Evolutionary conservation across 2,113 vertebrate genomes (phyloP).

Genomic region (Cyprinodon brontotheroides): DNA sequence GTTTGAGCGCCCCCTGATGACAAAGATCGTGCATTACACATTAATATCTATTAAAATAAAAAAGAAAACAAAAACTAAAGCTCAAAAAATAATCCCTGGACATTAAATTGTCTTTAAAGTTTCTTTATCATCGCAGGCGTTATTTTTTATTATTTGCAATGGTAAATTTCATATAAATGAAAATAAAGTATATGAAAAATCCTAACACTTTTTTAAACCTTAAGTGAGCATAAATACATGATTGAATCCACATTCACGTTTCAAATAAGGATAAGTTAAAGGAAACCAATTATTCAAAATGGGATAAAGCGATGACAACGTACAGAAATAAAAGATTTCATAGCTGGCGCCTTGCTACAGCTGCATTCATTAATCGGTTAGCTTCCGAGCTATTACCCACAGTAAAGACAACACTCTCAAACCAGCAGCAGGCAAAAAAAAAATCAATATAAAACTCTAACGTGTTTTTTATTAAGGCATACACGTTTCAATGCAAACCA

Average conservation of each 20-base stretch:
- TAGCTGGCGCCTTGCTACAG: conserved; percentile 48
- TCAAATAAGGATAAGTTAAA: not conserved
- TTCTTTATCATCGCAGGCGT: not conserved
- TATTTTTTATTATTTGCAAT: not conserved
- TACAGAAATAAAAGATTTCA: conserved; percentile 2
- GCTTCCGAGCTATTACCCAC: conserved; percentile 13
- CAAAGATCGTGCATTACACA: not conserved
- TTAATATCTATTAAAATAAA: not conserved
- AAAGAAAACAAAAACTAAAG: conserved; percentile 22
- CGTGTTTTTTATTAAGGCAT: not conserved
- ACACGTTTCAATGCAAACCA: not conserved
- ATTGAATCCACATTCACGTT: not conserved
- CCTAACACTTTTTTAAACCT: not conserved
- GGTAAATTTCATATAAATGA: not conserved
- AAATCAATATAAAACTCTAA: not conserved
- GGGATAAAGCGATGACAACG: not conserved
- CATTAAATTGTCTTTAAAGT: not conserved
- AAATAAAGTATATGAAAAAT: conserved; percentile 8
- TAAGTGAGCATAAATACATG: not conserved
- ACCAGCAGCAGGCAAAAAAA: not conserved
- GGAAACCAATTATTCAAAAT: not conserved
- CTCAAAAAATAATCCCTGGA: not conserved
- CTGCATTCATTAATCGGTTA: conserved; percentile 45
- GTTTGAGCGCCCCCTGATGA: conserved; percentile 60
- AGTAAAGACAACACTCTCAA: not conserved